Conservation (phyloP, 2,113 vertebrate species). For the Paedocypris sp. region DNA sequence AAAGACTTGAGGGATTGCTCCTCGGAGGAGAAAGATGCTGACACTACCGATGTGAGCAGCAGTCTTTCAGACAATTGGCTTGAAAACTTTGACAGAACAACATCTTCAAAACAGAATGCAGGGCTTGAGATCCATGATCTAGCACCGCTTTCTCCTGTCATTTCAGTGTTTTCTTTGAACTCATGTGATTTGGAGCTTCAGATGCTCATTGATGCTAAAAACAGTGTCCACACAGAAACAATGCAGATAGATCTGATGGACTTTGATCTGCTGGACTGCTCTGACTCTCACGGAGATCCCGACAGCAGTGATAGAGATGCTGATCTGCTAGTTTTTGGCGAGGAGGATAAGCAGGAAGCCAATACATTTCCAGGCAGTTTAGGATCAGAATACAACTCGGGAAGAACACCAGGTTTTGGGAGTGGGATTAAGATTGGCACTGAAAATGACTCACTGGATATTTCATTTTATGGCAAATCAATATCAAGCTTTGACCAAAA, state of each 20-base stretch:
- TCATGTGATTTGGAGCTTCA: constrained; percentile 49
- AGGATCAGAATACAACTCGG: constrained; percentile 7
- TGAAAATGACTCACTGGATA: background rate
- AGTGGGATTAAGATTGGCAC: background rate
- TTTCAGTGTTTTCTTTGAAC: constrained; percentile 44
- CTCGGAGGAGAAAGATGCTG: background rate
- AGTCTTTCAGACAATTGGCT: too few relatives aligned
- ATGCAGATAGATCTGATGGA: constrained; percentile 42
- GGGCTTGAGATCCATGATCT: background rate
- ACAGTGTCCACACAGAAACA: constrained; percentile 33
- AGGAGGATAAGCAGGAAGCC: constrained; percentile 12
- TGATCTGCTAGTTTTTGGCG: constrained; percentile 31
- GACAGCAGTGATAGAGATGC: constrained; percentile 35
- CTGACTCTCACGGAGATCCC: constrained; percentile 12
- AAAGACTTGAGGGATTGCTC: background rate
- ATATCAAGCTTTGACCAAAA: background rate
- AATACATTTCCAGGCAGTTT: constrained; percentile 8
- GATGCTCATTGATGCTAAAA: constrained; percentile 32
- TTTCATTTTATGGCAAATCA: background rate
- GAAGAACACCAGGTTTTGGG: background rate
- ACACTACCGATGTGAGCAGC: background rate
- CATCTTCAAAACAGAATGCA: background rate
- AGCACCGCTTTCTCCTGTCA: constrained; percentile 30
- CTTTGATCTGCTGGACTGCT: constrained; percentile 39
- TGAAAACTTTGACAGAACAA: constrained; percentile 19